A percentile compares a stretch with the other conserved stretches of the same genome.
phyloP scores from a whole-genome alignment of 1,140 invertebrate species.

The Eriosoma lanigerum region DNA sequence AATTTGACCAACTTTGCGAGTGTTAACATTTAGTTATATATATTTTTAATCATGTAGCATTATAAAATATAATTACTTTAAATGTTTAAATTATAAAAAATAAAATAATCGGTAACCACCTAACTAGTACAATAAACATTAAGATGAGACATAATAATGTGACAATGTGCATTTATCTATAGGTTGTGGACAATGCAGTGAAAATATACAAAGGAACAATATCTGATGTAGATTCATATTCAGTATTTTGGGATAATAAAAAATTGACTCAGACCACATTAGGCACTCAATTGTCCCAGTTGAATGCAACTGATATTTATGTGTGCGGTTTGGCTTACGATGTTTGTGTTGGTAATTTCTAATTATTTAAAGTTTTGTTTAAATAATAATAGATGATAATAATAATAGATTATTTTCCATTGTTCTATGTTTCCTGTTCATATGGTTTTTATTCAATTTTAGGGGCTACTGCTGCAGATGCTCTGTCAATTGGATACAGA shows the following conservation, averaged over 20 bases:
- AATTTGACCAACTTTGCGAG: too few relatives aligned
- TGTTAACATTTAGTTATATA: too few relatives aligned
- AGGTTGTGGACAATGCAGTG: conserved; percentile 71
- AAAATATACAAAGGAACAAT: conserved; percentile 93
- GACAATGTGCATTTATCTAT: neutral
- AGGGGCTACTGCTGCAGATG: conserved; percentile 84
- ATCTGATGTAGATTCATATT: conserved; percentile 94
- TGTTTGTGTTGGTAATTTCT: conserved; percentile 83
- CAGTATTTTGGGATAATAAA: conserved; percentile 97
- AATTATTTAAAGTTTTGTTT: too few relatives aligned
- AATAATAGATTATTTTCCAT: too few relatives aligned
- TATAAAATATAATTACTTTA: too few relatives aligned
- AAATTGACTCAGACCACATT: conserved; percentile 85
- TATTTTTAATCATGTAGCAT: too few relatives aligned
- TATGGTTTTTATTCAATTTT: conserved; percentile 52
- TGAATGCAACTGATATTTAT: conserved; percentile 87
- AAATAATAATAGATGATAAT: too few relatives aligned
- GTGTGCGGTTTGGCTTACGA: conserved; percentile 95
- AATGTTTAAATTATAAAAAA: too few relatives aligned
- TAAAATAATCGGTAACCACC: too few relatives aligned
- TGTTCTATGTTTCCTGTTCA: neutral
- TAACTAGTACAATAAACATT: too few relatives aligned
- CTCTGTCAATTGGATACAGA: conserved; percentile 83
- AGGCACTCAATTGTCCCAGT: conserved; percentile 74
- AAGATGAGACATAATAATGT: too few relatives aligned